These are phyloP conservation scores for Sinohyriopsis cumingii DNA, from an alignment of 2,888 invertebrate genomes.

Conservation along the genomic window DNA sequence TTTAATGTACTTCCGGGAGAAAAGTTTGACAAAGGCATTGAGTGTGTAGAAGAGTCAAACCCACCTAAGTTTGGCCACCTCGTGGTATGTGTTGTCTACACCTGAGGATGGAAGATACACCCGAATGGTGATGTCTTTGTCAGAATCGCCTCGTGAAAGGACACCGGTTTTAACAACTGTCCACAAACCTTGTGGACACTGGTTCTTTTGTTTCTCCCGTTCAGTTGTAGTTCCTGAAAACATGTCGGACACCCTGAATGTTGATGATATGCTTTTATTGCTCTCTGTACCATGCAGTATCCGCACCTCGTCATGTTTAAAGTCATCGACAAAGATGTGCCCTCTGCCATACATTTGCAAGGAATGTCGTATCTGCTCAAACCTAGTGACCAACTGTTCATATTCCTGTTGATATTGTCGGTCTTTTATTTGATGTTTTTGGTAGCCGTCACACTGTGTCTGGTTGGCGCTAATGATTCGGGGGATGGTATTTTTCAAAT, in stretches of 20 bases:
- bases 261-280: slow-evolving; percentile 16
- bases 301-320: slow-evolving; percentile 38
- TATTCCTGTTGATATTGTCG: slow-evolving; percentile 29
- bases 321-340: slow-evolving; percentile 45
- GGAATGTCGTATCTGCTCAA: slow-evolving; percentile 42
- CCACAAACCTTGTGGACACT: slow-evolving; percentile 47
- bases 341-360: slow-evolving; percentile 45
- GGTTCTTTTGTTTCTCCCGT: not conserved
- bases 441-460: slow-evolving; percentile 42
- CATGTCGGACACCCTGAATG: slow-evolving; percentile 15
- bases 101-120: slow-evolving; percentile 44
- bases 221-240: slow-evolving; percentile 4
- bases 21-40: too few relatives aligned
- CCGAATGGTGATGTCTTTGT: slow-evolving; percentile 38
- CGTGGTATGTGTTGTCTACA: slow-evolving; percentile 44
- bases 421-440: slow-evolving; percentile 27
- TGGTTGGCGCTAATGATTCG: slow-evolving; percentile 49
- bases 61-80: slow-evolving; percentile 57
- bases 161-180: slow-evolving; percentile 30
- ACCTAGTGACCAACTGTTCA: slow-evolving; percentile 40
- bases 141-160: slow-evolving; percentile 18
- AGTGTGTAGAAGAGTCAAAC: too few relatives aligned
- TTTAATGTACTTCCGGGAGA: too few relatives aligned
- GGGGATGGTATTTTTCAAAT: slow-evolving; percentile 34
- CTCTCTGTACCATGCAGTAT: slow-evolving; percentile 16